phyloP scores from a whole-genome alignment of 2,113 vertebrate species.

The Melanocharis versteri region DNA sequence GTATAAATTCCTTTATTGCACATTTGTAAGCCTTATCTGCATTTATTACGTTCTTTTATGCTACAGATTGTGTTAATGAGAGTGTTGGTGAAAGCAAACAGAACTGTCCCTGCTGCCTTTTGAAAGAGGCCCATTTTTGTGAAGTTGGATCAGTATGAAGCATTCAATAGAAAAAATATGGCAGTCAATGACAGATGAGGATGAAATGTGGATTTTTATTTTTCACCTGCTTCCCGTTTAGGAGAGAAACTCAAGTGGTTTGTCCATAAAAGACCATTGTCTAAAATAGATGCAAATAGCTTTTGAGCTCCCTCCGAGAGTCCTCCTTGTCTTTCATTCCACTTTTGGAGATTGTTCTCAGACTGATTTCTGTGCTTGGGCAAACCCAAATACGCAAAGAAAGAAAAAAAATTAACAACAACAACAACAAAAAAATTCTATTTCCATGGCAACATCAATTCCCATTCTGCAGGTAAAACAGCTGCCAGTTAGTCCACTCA shows the following conservation, averaged over 20 bases:
- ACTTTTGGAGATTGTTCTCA: background rate
- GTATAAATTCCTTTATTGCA: background rate
- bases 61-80: background rate
- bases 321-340: background rate
- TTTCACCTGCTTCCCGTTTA: background rate
- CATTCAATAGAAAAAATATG: background rate
- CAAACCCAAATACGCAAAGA: slow-evolving; percentile 61
- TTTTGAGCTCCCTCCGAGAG: background rate
- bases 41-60: background rate
- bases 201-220: background rate
- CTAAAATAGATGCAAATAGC: background rate
- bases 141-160: background rate
- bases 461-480: slow-evolving; percentile 82
- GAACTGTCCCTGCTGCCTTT: background rate
- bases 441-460: slow-evolving; percentile 87
- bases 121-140: background rate
- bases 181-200: background rate
- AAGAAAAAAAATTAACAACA: background rate
- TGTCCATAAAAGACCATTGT: background rate
- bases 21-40: background rate
- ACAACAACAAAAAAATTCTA: slow-evolving; percentile 25
- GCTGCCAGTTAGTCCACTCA: slow-evolving; percentile 76
- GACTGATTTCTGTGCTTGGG: background rate
- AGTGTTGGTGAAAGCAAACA: background rate
- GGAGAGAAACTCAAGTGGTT: background rate